Percentiles rank a stretch among this genome's conserved stretches.
Evolutionary conservation across 2,888 invertebrate species (phyloP).

Genomic region (Drosophila bunnanda): DNA sequence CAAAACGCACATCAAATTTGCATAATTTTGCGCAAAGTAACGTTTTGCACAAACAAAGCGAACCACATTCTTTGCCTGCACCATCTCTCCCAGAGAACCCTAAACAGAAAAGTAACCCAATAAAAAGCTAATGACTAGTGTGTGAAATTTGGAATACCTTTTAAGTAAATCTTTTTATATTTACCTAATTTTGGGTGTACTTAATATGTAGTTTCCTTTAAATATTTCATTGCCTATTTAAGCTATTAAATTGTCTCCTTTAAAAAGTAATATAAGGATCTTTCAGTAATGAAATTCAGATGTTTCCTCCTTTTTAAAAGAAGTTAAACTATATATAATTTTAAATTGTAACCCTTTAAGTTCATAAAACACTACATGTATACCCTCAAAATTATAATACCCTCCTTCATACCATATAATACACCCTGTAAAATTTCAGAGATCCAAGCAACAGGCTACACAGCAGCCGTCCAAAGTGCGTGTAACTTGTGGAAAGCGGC

Average conservation of each 20-base stretch:
- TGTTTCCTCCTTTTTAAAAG: too few species aligned
- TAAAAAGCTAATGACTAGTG: background rate
- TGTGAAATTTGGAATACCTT: background rate
- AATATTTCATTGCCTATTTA: too few species aligned
- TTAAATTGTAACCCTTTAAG: too few species aligned
- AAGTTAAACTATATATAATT: too few species aligned
- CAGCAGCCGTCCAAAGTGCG: constrained; percentile 3
- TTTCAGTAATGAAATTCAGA: too few species aligned
- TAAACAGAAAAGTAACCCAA: background rate
- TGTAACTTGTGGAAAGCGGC: constrained; percentile 23
- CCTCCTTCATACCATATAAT: too few species aligned
- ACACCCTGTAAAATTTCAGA: constrained; percentile 1
- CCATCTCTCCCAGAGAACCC: background rate
- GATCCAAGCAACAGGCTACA: constrained; percentile 37
- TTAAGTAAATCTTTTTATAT: background rate
- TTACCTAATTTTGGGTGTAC: background rate
- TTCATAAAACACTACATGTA: too few species aligned
- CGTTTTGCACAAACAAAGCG: constrained; percentile 65
- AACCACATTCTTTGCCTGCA: constrained; percentile 11
- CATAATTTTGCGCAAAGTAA: constrained; percentile 75
- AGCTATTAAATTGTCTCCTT: too few species aligned
- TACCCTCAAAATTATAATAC: too few species aligned
- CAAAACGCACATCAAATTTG: constrained; percentile 79
- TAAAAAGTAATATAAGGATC: too few species aligned
- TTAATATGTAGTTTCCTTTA: background rate